Evolutionary conservation across 2,113 vertebrate genomes (phyloP), one percentile per base, ranked within the genome.

Genomic region (Numenius arquata): DNA sequence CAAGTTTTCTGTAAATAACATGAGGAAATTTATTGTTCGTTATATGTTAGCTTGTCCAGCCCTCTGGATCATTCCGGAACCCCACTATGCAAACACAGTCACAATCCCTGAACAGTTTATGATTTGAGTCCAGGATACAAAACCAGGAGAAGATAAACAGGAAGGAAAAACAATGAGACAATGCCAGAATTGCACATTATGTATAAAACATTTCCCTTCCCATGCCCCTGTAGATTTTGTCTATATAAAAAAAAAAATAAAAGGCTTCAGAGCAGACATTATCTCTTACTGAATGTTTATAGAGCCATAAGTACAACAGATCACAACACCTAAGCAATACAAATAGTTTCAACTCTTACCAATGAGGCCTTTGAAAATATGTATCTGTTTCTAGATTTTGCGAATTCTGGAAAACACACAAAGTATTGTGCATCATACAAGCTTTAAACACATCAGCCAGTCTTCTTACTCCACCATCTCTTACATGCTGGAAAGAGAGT

Each of bases 341-440:
- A 79, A 55, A 61, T 11, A 32, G 4, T 55, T 76, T 77, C 36
- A 84, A 14, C 4, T 14, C 22, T 74, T 76, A 11, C 9, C 38
- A 78, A 27, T 7, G 6, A 86, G 9, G 5, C 4, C 7, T 85
- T 85, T 82, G 56, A 79, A 93, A 88, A 67, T 12, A 47, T 3
- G 3, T 13, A 16, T 15, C 4, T 53, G 1, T 53, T 80, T 65
- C 45, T 61, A 74, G 21, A 71, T 67, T 66, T 67, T 40, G 8
- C 1, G 1, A 38, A 45, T 87, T 66, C 55, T n/a, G 55, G 50
- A 77, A 89, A 73, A 52, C 20, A 27, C 11, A 25, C 4, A 13
- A 72, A 66, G 8, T 14, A 25, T 11, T 74, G 8, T n/a, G 8
- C 6, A 29, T 30, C 0, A 0, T 47, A 18, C 18, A 79, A 78